A percentile compares a stretch with the other conserved stretches of the same genome.
Evolutionary conservation across 2,113 vertebrate species (phyloP).

Genomic region (Mobula birostris): DNA sequence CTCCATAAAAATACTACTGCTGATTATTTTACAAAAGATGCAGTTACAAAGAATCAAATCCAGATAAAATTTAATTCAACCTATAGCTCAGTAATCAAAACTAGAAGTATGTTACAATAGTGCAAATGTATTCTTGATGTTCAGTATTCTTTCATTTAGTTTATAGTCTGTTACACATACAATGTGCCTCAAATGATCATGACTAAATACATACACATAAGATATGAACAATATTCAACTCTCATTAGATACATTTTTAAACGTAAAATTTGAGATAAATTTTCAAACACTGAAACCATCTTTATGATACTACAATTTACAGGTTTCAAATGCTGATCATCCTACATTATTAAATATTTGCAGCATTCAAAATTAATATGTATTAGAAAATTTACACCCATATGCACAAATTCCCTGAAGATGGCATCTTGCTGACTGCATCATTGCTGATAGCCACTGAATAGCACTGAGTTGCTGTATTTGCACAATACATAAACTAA

Average conservation of each 20-base stretch:
- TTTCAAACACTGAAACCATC: background rate
- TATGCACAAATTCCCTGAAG: background rate
- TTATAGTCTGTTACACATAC: background rate
- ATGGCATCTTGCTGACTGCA: background rate
- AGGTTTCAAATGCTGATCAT: background rate
- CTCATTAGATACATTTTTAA: background rate
- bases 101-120: background rate
- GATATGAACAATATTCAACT: background rate
- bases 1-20: background rate
- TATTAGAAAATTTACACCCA: background rate
- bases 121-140: background rate
- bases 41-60: background rate
- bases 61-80: background rate
- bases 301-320: slow-evolving; percentile 12
- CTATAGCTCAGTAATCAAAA: background rate
- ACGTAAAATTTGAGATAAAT: background rate
- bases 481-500: background rate
- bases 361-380: background rate
- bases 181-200: background rate
- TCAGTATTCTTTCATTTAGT: background rate
- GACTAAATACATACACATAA: background rate
- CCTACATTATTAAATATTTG: background rate
- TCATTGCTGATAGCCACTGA: background rate
- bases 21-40: background rate
- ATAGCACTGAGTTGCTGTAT: background rate